These are phyloP conservation scores for Melanostigma gelatinosum DNA, from an alignment of 2,113 vertebrate species.

Conservation along the genomic window DNA sequence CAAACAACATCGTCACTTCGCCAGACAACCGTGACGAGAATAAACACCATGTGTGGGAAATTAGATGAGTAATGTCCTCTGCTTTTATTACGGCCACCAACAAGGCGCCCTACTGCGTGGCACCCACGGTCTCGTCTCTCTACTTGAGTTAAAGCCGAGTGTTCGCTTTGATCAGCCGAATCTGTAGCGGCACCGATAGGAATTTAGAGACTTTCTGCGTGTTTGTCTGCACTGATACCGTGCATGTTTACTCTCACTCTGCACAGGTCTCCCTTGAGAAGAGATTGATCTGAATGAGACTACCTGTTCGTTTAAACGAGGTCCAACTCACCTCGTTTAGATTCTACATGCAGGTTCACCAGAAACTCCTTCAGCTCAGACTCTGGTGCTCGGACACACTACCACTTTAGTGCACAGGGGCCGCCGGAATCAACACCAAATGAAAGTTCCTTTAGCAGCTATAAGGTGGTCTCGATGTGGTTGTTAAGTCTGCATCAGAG, in stretches of 20 bases:
- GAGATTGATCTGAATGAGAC: not conserved
- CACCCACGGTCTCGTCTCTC: slow-evolving; percentile 8
- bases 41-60: slow-evolving; percentile 21
- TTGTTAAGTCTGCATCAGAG: not conserved
- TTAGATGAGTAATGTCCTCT: slow-evolving; percentile 27
- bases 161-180: not conserved
- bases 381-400: too few species aligned
- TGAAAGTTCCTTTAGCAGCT: too few species aligned
- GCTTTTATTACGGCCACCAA: slow-evolving; percentile 1
- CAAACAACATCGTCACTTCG: slow-evolving; percentile 9
- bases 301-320: not conserved
- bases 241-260: not conserved
- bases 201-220: not conserved
- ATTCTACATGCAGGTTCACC: too few species aligned
- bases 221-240: not conserved
- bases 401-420: too few species aligned
- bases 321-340: too few species aligned
- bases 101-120: slow-evolving; percentile 32
- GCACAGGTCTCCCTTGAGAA: not conserved
- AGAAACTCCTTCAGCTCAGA: too few species aligned
- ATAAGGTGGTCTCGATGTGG: not conserved
- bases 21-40: slow-evolving; percentile 20
- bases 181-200: not conserved
- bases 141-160: not conserved
- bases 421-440: too few species aligned